Percentiles rank a stretch among this genome's conserved stretches.
Conservation (phyloP, 2,888 invertebrate genomes). For the Cyclophora punctaria region DNA sequence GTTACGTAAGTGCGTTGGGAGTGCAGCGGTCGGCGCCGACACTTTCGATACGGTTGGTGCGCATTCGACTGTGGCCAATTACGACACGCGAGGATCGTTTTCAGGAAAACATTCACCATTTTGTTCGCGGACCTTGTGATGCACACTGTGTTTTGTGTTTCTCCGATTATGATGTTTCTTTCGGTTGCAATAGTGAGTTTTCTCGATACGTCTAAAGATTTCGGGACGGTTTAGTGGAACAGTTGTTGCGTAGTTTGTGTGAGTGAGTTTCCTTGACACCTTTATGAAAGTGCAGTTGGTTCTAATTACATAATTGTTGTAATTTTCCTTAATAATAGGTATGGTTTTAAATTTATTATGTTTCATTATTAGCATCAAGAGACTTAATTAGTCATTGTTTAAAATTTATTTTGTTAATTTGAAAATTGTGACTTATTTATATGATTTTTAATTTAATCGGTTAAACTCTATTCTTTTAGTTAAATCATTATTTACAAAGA, state of each 20-base stretch:
- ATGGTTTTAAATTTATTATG: slow-evolving; percentile 1
- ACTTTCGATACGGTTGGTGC: slow-evolving; percentile 53
- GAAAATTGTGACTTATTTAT: no score
- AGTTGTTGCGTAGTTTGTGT: slow-evolving; percentile 31
- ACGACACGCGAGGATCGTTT: slow-evolving; percentile 62
- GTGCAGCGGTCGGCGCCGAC: slow-evolving; percentile 56
- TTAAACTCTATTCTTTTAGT: no score
- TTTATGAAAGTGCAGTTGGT: slow-evolving; percentile 30
- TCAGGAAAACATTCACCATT: slow-evolving; percentile 72
- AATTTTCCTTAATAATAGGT: slow-evolving; percentile 6
- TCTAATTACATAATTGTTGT: slow-evolving; percentile 24
- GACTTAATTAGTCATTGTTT: no score
- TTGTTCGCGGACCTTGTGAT: slow-evolving; percentile 51
- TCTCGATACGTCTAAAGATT: slow-evolving; percentile 1
- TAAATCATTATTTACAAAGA: no score
- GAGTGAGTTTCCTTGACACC: slow-evolving; percentile 27
- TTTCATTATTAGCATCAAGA: no score
- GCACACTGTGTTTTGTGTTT: slow-evolving; percentile 39
- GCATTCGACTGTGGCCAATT: slow-evolving; percentile 59
- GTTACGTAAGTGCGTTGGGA: slow-evolving; percentile 64
- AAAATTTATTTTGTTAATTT: no score
- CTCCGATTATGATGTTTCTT: slow-evolving; percentile 35
- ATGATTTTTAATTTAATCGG: no score
- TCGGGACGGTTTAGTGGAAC: slow-evolving; percentile 35
- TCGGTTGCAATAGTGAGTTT: slow-evolving; percentile 10